phyloP scores from a whole-genome alignment of 1,140 invertebrate genomes.

The Drosophila lini region DNA sequence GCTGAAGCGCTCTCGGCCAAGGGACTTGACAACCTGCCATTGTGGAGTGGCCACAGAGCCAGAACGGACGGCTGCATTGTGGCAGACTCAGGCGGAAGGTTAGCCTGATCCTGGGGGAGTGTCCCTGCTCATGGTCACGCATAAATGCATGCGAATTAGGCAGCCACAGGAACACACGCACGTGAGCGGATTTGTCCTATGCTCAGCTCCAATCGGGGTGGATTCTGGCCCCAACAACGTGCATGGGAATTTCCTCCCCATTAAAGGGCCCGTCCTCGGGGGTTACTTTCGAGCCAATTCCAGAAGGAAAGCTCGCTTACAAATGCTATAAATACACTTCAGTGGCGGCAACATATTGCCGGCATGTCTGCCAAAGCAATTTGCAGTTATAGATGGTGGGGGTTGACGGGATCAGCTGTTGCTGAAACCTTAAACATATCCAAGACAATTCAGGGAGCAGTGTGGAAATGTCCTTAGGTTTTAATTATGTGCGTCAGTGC shows the following conservation, averaged over 20 bases:
- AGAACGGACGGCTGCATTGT: constrained; percentile 33
- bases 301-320: constrained; percentile 41
- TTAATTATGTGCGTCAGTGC: constrained; percentile 68
- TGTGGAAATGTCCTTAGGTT: constrained; percentile 7
- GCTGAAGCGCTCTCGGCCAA: constrained; percentile 33
- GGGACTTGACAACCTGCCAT: constrained; percentile 69
- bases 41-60: constrained; percentile 51
- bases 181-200: constrained; percentile 41
- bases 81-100: neutral
- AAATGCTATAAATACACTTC: constrained; percentile 70
- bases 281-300: constrained; percentile 56
- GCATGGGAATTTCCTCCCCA: constrained; percentile 62
- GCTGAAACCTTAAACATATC: constrained; percentile 18
- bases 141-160: constrained; percentile 83
- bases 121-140: constrained; percentile 72
- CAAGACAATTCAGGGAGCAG: constrained; percentile 6
- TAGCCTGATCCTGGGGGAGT: constrained; percentile 21
- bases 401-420: constrained; percentile 70
- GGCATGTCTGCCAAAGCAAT: constrained; percentile 68
- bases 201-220: constrained; percentile 9
- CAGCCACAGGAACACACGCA: constrained; percentile 48
- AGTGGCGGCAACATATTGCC: constrained; percentile 68
- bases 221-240: constrained; percentile 18
- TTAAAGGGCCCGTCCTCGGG: constrained; percentile 27
- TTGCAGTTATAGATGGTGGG: constrained; percentile 69